phyloP scores from a whole-genome alignment of 2,797 vertebrate genomes.

The Danio tinwini region DNA sequence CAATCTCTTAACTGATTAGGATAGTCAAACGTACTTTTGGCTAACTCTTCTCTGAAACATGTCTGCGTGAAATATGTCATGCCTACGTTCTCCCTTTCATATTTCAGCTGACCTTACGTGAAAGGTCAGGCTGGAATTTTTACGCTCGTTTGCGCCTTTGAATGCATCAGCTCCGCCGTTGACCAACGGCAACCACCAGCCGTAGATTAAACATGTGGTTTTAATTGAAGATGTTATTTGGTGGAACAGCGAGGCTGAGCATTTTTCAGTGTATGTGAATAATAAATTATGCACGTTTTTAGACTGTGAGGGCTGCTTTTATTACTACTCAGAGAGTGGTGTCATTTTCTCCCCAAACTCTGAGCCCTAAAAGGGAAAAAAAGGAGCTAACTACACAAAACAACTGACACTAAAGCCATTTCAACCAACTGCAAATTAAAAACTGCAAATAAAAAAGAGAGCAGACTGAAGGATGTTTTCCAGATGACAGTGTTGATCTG shows the following conservation, averaged over 20 bases:
- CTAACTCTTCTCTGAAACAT: slow-evolving; percentile 21
- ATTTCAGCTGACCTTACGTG: slow-evolving; percentile 35
- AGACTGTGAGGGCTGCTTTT: slow-evolving; percentile 70
- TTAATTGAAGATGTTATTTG: slow-evolving; percentile 82
- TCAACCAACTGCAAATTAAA: slow-evolving; percentile 44
- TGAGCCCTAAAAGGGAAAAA: slow-evolving; percentile 21
- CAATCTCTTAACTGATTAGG: slow-evolving; percentile 61
- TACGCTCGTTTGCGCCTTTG: slow-evolving; percentile 49
- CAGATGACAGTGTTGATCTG: slow-evolving; percentile 59
- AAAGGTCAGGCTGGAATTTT: slow-evolving; percentile 57
- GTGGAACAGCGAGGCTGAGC: slow-evolving; percentile 67
- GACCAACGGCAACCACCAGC: slow-evolving; percentile 52
- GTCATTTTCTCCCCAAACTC: slow-evolving; percentile 56
- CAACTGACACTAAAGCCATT: slow-evolving; percentile 28
- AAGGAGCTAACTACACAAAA: slow-evolving; percentile 5
- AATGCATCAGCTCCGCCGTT: slow-evolving; percentile 38
- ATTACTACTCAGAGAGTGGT: slow-evolving; percentile 61
- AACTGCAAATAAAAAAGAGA: not conserved
- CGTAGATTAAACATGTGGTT: slow-evolving; percentile 81
- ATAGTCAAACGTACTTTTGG: slow-evolving; percentile 30
- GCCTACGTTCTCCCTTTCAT: slow-evolving; percentile 44
- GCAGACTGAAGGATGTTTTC: slow-evolving; percentile 46
- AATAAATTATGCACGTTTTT: slow-evolving; percentile 75
- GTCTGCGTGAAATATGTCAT: slow-evolving; percentile 39
- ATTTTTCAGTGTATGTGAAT: slow-evolving; percentile 54